Base-by-base conservation (phyloP, 2,113 vertebrate genomes). In the Protobothrops flavoviridis region DNA sequence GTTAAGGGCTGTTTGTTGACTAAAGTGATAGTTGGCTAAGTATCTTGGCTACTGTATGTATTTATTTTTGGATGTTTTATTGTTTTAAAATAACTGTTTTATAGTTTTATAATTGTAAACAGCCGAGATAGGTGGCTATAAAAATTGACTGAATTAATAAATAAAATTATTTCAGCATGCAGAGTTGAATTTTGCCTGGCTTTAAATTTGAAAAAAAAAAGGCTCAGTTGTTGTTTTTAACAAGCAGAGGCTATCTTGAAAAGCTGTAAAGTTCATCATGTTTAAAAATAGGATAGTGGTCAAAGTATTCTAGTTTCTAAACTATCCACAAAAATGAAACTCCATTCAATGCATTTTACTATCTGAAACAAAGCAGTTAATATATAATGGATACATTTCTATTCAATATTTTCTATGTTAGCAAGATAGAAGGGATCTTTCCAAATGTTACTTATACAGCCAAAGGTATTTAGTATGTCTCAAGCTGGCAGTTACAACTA, bases 281-380 rank as follows among this genome's bases (percentile, higher is more conserved):
- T 57, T 92, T 87, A 91, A 89, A 55, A 94, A 91, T 85, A 88
- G 26, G 43, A 45, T 29, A 5, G 3, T 43, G 48, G 85, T 89
- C 59, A 92, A 94, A 50, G 64, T 94, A 92, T 3, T 50, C 2
- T 86, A 55, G 11, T 81, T 61, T 95, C 88, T 86, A 94, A 95
- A 85, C 26, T 93, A 55, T 95, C 95, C 93, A 93, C 0, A 43
- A 43, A 50, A 61, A 96, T 95, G 61, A 89, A 55, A 92, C 88
- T 12, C 93, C 11, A 95, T 57, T 56, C 64, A 50, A 69, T 91
- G n/a, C 33, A 81, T 9, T 81, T 89, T 56, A n/a, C 33, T 57
- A 39, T 55, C 88, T 89, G 33, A 91, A 39, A 11, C 13, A 45
- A 53, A 43, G 24, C 13, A 86, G 21, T 29, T 17, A n/a, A 50